Percentiles rank a stretch among this genome's conserved stretches.
phyloP scores from a whole-genome alignment of 1,140 invertebrate genomes.

The Chelonus insularis region DNA sequence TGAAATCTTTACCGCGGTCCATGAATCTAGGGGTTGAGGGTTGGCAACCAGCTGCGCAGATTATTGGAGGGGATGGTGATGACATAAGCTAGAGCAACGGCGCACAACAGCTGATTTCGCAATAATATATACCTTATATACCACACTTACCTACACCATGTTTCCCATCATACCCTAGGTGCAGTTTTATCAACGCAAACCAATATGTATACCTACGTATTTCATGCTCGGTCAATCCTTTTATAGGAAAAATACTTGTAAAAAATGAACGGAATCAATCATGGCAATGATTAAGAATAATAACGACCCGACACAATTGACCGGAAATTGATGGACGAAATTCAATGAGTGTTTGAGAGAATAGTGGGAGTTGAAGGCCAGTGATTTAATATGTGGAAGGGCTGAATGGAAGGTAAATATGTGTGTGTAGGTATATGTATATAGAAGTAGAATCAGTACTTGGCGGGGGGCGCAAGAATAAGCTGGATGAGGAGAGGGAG shows the following conservation, averaged over 20 bases:
- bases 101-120: constrained; percentile 7
- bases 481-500: constrained; percentile 6
- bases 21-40: neutral
- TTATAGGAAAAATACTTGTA: neutral
- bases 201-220: too few relatives aligned
- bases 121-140: neutral
- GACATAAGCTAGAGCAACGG: constrained; percentile 7
- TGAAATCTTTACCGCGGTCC: too few relatives aligned
- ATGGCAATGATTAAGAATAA: neutral
- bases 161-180: too few relatives aligned
- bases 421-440: neutral
- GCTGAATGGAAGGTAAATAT: neutral
- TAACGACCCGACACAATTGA: neutral
- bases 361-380: constrained; percentile 6
- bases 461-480: constrained; percentile 8
- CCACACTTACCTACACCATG: too few relatives aligned
- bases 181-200: too few relatives aligned
- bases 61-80: neutral
- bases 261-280: neutral
- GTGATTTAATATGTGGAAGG: neutral
- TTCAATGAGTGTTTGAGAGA: neutral
- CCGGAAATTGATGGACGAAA: constrained; percentile 5
- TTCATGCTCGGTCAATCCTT: neutral
- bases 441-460: neutral
- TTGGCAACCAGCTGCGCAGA: constrained; percentile 5